Conservation (phyloP, 2,888 invertebrate species). For the Metacarcinus magister region DNA sequence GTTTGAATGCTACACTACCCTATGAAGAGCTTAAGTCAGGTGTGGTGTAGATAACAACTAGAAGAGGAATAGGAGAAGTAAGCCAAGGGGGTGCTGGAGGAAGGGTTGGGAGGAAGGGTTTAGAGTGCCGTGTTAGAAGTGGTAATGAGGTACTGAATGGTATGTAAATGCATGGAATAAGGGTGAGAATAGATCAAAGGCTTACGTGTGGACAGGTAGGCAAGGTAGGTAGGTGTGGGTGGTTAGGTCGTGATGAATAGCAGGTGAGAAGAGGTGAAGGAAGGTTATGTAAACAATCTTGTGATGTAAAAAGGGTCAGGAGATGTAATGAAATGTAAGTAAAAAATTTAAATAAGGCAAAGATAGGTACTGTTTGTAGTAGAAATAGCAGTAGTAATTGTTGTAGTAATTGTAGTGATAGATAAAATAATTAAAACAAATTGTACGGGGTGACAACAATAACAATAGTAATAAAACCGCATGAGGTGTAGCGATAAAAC, state of each 20-base stretch:
- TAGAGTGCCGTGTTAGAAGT: not conserved
- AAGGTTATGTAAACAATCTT: not conserved
- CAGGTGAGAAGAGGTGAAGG: not conserved
- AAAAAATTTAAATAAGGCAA: too few relatives aligned
- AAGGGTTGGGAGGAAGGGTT: not conserved
- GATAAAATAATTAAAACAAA: not conserved
- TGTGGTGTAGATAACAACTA: not conserved
- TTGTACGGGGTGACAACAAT: not conserved
- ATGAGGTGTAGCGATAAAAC: not conserved
- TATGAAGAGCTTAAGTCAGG: too few relatives aligned
- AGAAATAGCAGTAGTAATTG: not conserved
- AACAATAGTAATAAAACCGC: not conserved
- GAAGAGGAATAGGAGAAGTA: not conserved
- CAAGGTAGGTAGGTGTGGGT: not conserved
- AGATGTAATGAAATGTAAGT: not conserved
- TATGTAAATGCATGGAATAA: conserved; percentile 14
- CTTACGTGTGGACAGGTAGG: not conserved
- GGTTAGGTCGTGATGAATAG: not conserved
- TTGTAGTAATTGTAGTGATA: not conserved
- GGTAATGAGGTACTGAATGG: not conserved
- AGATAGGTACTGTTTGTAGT: not conserved
- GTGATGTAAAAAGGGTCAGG: not conserved
- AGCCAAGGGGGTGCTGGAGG: not conserved
- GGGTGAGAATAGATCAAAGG: not conserved
- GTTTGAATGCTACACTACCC: too few relatives aligned